These are phyloP conservation scores for Polyommatus icarus DNA, from an alignment of 2,888 invertebrate genomes.

Conservation along the genomic window DNA sequence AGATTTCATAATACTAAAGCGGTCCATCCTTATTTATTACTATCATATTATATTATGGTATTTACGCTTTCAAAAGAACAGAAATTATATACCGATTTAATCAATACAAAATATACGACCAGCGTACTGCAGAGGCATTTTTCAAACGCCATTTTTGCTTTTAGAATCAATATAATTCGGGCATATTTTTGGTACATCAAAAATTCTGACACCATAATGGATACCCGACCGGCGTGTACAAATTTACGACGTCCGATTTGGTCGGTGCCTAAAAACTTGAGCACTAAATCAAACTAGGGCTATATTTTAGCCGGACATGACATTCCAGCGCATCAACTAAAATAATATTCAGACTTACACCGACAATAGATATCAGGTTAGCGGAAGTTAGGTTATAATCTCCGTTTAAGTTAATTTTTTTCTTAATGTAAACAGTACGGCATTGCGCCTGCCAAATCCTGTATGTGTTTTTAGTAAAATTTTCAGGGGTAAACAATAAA, in stretches of 20 bases:
- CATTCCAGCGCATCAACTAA: slow-evolving; percentile 40
- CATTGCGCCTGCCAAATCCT: too few relatives aligned
- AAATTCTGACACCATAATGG: slow-evolving; percentile 36
- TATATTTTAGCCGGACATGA: slow-evolving; percentile 41
- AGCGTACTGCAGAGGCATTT: background rate
- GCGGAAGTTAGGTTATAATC: background rate
- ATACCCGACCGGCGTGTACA: slow-evolving; percentile 36
- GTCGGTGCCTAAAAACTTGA: slow-evolving; percentile 42
- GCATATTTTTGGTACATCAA: slow-evolving; percentile 35
- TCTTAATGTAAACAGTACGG: too few relatives aligned
- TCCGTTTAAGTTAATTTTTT: background rate
- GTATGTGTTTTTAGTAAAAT: too few relatives aligned
- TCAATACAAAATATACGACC: background rate
- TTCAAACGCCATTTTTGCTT: slow-evolving; percentile 8
- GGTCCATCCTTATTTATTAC: too few relatives aligned
- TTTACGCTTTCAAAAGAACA: background rate
- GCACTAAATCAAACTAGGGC: slow-evolving; percentile 40
- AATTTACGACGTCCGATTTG: slow-evolving; percentile 42
- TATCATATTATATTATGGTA: too few relatives aligned
- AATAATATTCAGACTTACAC: slow-evolving; percentile 49
- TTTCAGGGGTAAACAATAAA: too few relatives aligned
- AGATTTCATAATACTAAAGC: background rate
- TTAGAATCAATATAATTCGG: slow-evolving; percentile 20
- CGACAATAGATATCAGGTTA: slow-evolving; percentile 43
- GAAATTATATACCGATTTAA: background rate